Conservation (phyloP, 2,113 vertebrate species). For the Coturnix japonica region DNA sequence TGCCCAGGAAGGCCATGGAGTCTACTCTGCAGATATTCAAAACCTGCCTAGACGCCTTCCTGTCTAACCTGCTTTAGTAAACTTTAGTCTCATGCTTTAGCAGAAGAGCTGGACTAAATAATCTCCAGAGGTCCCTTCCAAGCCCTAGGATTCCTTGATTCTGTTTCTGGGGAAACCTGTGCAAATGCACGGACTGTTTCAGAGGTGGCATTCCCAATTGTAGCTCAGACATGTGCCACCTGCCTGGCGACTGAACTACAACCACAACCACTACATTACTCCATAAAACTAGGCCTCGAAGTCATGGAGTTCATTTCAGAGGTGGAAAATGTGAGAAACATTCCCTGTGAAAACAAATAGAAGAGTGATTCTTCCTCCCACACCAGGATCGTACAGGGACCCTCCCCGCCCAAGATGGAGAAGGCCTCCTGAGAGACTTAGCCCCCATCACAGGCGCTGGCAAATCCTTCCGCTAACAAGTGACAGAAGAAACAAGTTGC, state of each 20-base stretch:
- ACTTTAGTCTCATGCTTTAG: too few species aligned
- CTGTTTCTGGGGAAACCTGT: neutral
- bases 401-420: neutral
- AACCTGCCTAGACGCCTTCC: too few species aligned
- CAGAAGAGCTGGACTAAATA: too few species aligned
- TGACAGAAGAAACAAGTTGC: fast-evolving
- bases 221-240: neutral
- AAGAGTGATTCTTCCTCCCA: fast-evolving
- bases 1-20: too few species aligned
- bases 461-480: neutral
- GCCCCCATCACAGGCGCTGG: fast-evolving
- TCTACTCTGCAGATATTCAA: too few species aligned
- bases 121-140: too few species aligned
- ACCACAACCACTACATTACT: neutral
- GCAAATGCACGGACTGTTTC: neutral
- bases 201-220: neutral
- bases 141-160: too few species aligned
- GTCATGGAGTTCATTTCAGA: neutral
- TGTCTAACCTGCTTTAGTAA: too few species aligned
- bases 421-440: neutral
- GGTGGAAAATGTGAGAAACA: neutral
- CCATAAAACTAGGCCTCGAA: neutral
- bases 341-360: neutral
- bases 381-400: neutral
- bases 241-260: neutral